phyloP scores from a whole-genome alignment of 1,140 invertebrate species.

The Agraylea sexmaculata region DNA sequence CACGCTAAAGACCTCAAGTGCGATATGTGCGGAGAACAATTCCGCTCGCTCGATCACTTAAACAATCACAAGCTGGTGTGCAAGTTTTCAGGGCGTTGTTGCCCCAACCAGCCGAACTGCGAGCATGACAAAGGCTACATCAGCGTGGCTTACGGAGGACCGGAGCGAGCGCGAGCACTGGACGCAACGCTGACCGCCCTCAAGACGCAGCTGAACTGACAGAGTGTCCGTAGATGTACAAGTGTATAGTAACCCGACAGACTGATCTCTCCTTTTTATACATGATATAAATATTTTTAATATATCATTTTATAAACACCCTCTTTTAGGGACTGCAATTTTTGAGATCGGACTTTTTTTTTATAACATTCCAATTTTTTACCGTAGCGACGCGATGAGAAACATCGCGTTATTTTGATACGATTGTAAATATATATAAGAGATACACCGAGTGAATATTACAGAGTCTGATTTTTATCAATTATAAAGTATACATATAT shows the following conservation, averaged over 20 bases:
- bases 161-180: conserved; percentile 31
- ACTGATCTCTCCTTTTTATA: no score
- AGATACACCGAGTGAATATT: no score
- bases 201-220: conserved; percentile 40
- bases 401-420: background rate
- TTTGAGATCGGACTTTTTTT: background rate
- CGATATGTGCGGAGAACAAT: conserved; percentile 39
- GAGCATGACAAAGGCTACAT: conserved; percentile 41
- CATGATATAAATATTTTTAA: background rate
- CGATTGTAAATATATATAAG: no score
- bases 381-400: background rate
- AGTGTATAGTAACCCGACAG: background rate
- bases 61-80: conserved; percentile 38
- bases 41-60: conserved; percentile 37
- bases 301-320: background rate
- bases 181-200: conserved; percentile 36
- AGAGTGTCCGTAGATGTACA: background rate
- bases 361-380: background rate
- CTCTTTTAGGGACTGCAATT: background rate
- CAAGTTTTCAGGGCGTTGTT: conserved; percentile 26
- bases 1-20: conserved; percentile 41
- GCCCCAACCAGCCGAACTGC: conserved; percentile 35
- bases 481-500: background rate
- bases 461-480: no score
- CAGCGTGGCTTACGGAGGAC: conserved; percentile 38